Evolutionary conservation across 2,113 vertebrate species (phyloP), one percentile per base, ranked within the genome.

Genomic region (Pantherophis guttatus): DNA sequence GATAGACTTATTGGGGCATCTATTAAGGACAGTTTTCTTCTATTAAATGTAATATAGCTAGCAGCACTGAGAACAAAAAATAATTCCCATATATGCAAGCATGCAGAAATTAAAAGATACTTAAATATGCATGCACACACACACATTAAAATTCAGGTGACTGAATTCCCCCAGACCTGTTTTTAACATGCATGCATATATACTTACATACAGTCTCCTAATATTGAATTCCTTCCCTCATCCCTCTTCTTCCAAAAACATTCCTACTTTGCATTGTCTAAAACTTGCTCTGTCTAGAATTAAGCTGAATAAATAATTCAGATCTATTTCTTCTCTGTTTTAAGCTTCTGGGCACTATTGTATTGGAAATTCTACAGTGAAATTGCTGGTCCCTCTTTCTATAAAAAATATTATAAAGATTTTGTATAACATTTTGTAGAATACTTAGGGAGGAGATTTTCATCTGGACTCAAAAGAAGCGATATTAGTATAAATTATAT

Each of bases 301-400:
- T 33, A 54, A 81, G 86, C 8, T 65, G 21, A 24, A 13, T 7
- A 33, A 53, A 39, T 65, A n/a, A 39, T 53, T 44, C 1, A 65
- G 24, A 92, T 58, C 44, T 33, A 94, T 96, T 95, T 96, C 95
- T 95, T 96, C 96, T 96, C 93, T 95, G 94, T 93, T 96, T 95
- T 12, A 93, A 94, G 95, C 2, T 95, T 95, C 94, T 95, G 93
- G 96, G 94, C 93, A 95, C 92, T 95, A 94, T 92, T 94, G 94
- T 93, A 96, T 86, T 87, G 75, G 87, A 97, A 96, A 96, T 95
- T 94, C 93, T 95, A 75, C 94, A 92, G 90, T 93, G 96, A 91
- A 94, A 93, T 70, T 94, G 94, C 94, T 93, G 89, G 81, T 89
- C 93, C 93, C 85, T 88, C 48, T 93, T 12, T 89, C 3, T 50